These are phyloP conservation scores for Phalacrocorax brasilianus DNA, from an alignment of 2,113 vertebrate species.

Conservation along the genomic window DNA sequence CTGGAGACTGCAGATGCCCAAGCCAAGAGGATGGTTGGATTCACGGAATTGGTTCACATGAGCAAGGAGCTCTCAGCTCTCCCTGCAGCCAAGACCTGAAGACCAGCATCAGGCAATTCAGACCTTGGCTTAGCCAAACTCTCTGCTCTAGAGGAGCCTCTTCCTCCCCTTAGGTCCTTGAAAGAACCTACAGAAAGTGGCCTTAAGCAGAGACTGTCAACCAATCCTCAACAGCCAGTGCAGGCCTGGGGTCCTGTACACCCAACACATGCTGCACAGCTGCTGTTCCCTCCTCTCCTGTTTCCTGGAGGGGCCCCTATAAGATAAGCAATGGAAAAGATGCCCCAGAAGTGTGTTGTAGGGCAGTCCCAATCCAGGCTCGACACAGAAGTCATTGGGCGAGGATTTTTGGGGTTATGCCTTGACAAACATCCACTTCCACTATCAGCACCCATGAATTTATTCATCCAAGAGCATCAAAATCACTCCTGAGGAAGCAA, in stretches of 20 bases:
- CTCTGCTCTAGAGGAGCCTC: background rate
- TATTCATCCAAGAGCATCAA: background rate
- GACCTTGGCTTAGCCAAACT: background rate
- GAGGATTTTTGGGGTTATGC: background rate
- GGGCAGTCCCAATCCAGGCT: background rate
- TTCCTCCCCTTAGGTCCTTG: background rate
- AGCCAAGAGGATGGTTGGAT: background rate
- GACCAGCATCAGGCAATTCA: background rate
- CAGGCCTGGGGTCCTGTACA: background rate
- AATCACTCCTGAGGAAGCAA: background rate
- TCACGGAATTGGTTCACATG: rapidly evolving
- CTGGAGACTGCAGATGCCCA: background rate
- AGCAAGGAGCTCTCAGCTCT: background rate
- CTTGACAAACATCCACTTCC: background rate
- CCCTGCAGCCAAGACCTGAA: background rate
- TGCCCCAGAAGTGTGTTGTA: background rate
- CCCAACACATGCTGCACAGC: rapidly evolving
- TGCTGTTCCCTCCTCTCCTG: background rate
- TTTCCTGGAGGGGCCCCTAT: background rate
- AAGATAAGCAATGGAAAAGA: background rate
- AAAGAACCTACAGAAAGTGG: background rate
- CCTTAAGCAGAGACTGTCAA: background rate
- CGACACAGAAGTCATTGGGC: background rate
- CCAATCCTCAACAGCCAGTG: background rate
- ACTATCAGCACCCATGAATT: background rate